Conservation (phyloP, 2,888 invertebrate genomes). For the Yponomeuta malinellus region DNA sequence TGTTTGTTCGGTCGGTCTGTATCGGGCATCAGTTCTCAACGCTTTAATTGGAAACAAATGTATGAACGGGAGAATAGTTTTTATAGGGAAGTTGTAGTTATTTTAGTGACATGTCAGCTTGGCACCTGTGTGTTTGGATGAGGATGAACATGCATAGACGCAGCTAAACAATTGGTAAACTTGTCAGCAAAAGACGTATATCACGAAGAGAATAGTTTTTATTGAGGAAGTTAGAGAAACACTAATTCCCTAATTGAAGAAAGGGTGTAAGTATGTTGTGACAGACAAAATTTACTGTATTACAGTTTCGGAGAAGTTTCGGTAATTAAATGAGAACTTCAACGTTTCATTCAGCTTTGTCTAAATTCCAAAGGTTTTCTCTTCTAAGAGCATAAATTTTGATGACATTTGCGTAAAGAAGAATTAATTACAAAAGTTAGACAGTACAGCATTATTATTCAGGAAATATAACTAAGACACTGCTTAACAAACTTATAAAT, state of each 20-base stretch:
- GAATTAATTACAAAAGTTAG: too few relatives aligned
- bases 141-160: too few relatives aligned
- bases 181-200: too few relatives aligned
- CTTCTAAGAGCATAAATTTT: too few relatives aligned
- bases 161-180: too few relatives aligned
- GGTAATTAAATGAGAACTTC: not conserved
- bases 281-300: not conserved
- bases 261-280: not conserved
- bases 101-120: too few relatives aligned
- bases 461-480: too few relatives aligned
- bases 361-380: not conserved
- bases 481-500: too few relatives aligned
- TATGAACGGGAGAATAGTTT: constrained; percentile 28
- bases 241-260: not conserved
- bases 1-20: too few relatives aligned
- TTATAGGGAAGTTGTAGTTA: not conserved
- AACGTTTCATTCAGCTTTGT: not conserved
- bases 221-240: not conserved
- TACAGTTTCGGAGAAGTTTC: not conserved
- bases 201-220: not conserved
- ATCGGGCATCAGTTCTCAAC: constrained; percentile 42
- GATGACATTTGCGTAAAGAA: too few relatives aligned
- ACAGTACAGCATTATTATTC: too few relatives aligned
- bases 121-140: too few relatives aligned
- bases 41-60: constrained; percentile 68